phyloP scores from a whole-genome alignment of 1,140 invertebrate genomes.

The Rhopalosiphum padi region DNA sequence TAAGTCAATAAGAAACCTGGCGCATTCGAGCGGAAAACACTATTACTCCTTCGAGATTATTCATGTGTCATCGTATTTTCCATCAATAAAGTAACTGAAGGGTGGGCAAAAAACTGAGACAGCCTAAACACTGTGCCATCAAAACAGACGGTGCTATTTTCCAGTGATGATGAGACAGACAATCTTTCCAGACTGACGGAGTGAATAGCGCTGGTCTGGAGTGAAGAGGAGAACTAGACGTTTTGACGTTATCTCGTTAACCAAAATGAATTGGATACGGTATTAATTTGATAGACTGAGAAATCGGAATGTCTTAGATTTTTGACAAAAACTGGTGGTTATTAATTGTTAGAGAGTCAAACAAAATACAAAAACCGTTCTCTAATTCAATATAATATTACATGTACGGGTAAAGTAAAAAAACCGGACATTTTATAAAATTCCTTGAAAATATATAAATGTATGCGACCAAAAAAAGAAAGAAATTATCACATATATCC shows the following conservation, averaged over 20 bases:
- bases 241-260: conserved; percentile 39
- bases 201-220: neutral
- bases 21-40: neutral
- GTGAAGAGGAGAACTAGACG: no score
- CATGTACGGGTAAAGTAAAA: neutral
- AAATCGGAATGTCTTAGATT: neutral
- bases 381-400: neutral
- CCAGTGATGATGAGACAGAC: neutral
- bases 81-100: conserved; percentile 24
- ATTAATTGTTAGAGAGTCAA: neutral
- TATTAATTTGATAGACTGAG: neutral
- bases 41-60: conserved; percentile 8
- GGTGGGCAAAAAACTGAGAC: neutral
- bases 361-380: neutral
- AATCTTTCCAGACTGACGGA: neutral
- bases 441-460: neutral
- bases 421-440: neutral
- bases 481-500: neutral
- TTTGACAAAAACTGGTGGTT: neutral
- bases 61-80: conserved; percentile 31
- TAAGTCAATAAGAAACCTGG: neutral
- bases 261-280: conserved; percentile 3
- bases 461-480: neutral
- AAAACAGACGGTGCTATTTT: conserved; percentile 14
- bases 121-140: neutral